Conservation (phyloP, 2,113 vertebrate species). For the Mungos mungo region DNA sequence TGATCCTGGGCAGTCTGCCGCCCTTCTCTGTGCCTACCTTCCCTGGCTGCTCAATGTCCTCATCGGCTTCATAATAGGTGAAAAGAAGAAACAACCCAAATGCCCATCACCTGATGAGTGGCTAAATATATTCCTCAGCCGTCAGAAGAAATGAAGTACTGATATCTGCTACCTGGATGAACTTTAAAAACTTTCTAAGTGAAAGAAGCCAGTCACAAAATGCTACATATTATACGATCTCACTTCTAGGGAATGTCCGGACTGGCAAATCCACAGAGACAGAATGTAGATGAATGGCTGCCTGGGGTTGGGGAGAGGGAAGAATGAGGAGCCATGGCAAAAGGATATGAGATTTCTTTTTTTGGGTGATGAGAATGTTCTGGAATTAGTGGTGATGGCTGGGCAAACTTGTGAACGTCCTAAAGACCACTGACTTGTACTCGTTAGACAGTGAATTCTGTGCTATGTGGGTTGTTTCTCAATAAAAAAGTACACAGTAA, state of each 20-base stretch:
- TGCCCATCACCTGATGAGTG: neutral
- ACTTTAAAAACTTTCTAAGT: neutral
- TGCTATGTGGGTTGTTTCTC: neutral
- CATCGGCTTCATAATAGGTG: neutral
- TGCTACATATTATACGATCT: neutral
- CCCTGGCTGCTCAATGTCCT: neutral
- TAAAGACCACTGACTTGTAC: neutral
- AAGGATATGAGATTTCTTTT: neutral
- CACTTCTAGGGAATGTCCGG: slow-evolving; percentile 17
- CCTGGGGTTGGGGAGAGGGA: neutral
- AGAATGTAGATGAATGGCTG: neutral
- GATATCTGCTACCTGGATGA: neutral
- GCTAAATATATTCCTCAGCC: neutral
- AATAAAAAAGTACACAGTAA: neutral
- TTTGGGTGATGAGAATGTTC: neutral
- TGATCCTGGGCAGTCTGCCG: too few relatives aligned
- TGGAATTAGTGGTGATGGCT: neutral
- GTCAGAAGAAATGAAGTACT: neutral
- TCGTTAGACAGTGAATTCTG: neutral
- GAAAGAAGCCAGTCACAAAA: slow-evolving; percentile 8
- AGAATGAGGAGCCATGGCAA: neutral
- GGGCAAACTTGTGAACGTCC: neutral
- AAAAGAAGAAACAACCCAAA: neutral
- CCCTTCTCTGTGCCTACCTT: neutral
- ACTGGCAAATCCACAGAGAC: neutral